These are phyloP conservation scores for Darevskia nairensis DNA, from an alignment of 2,797 vertebrate species.

Conservation along the genomic window DNA sequence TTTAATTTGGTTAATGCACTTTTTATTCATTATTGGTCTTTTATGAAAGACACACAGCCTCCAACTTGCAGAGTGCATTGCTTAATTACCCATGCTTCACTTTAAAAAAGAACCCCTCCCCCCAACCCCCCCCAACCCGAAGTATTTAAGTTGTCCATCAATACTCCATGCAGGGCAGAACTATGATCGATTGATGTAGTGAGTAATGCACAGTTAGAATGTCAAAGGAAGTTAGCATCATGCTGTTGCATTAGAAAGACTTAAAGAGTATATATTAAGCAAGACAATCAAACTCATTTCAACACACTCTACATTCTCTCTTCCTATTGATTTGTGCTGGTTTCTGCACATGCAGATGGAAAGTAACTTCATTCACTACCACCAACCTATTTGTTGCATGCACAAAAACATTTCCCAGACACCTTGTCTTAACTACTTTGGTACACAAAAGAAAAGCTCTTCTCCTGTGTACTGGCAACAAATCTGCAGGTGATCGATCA, in stretches of 20 bases:
- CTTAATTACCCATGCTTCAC: conserved; percentile 78
- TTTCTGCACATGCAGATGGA: rapidly evolving
- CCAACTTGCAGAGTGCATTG: conserved; percentile 72
- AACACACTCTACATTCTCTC: conserved; percentile 36
- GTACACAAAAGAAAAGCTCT: background rate
- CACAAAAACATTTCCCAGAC: background rate
- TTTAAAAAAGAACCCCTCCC: conserved; percentile 49
- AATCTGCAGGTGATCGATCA: rapidly evolving
- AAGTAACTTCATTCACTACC: background rate
- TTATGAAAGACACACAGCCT: conserved; percentile 67
- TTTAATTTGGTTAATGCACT: conserved; percentile 81
- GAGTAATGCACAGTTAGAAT: conserved; percentile 50
- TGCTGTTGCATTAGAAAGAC: conserved; percentile 15
- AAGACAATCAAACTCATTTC: conserved; percentile 41
- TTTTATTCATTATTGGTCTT: conserved; percentile 78
- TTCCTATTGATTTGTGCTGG: conserved; percentile 26
- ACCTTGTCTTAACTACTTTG: background rate
- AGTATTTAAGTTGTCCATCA: conserved; percentile 74
- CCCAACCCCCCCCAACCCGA: background rate
- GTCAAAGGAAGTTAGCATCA: conserved; percentile 49
- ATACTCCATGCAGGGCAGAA: conserved; percentile 59
- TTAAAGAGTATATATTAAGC: background rate
- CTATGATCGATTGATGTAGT: conserved; percentile 57
- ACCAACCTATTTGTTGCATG: background rate
- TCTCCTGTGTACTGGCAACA: rapidly evolving